These are phyloP conservation scores for Carterocephalus palaemon DNA, from an alignment of 2,888 invertebrate genomes.

Conservation along the genomic window DNA sequence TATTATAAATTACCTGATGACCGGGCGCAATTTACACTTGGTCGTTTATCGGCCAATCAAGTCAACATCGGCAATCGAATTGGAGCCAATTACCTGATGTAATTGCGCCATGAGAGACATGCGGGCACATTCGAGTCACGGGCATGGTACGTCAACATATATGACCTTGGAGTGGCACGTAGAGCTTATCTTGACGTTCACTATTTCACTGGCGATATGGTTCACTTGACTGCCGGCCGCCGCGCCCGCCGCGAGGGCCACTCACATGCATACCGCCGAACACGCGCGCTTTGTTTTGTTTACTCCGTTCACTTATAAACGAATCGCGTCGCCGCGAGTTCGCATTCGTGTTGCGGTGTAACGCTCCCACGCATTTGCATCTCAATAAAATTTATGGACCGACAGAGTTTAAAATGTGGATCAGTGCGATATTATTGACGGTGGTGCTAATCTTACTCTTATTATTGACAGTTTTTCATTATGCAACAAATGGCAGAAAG, in stretches of 20 bases:
- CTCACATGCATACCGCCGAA: conserved; percentile 31
- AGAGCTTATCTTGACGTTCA: conserved; percentile 64
- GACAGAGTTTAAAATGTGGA: conserved; percentile 38
- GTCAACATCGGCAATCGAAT: too few species aligned
- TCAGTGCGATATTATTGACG: conserved; percentile 45
- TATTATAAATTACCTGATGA: too few species aligned
- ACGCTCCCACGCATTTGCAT: conserved; percentile 18
- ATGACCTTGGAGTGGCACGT: conserved; percentile 55
- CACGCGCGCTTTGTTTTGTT: conserved; percentile 53
- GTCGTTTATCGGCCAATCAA: too few species aligned
- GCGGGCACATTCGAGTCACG: conserved; percentile 65
- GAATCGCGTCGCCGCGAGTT: conserved; percentile 30
- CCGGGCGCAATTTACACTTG: too few species aligned
- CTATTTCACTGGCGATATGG: conserved; percentile 39
- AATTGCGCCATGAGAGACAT: conserved; percentile 41
- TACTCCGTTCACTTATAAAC: conserved; percentile 42
- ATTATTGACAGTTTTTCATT: conserved; percentile 59
- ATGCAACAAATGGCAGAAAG: conserved; percentile 60
- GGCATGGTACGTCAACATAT: conserved; percentile 55
- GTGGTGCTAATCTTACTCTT: conserved; percentile 47
- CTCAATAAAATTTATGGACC: conserved; percentile 1
- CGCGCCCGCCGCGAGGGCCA: conserved; percentile 37
- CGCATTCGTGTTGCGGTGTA: conserved; percentile 21
- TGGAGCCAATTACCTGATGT: too few species aligned
- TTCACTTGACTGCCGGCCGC: conserved; percentile 55